Evolutionary conservation across 2,797 vertebrate species (phyloP), one percentile per base, ranked within the genome.

Genomic region (Borostomias antarcticus): DNA sequence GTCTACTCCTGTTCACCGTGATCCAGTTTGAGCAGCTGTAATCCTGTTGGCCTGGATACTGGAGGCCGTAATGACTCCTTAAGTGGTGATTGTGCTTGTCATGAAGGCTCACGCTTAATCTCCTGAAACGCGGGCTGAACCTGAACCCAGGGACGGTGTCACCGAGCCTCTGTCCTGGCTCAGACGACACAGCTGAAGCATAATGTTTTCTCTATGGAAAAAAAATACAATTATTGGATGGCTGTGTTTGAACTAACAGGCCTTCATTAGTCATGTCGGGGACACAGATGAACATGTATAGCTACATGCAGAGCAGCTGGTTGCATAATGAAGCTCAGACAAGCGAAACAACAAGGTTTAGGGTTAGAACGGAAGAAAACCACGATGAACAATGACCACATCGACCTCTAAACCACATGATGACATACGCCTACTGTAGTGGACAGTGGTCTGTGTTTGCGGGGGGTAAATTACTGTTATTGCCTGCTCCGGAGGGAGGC

Each of bases 61-160:
- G 15, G n/a, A 54, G 62, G 29, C 25, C 28, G 32, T 51, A 68
- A 64, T 59, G 61, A 53, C 63, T 62, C 43, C 59, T 19, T 66
- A 70, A 69, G 28, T 51, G 48, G 19, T 51, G 48, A 23, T 58
- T 23, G 19, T 5, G 10, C 54, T 32, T 35, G 56, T 35, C 56
- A 58, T 35, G 5, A 4, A 25, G 33, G n/a, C 56, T 58, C 19
- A 37, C 25, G 10, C 7, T 58, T 37, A 23, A 25, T 17, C 21
- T 58, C 56, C 33, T 6, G 11, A 37, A 37, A 21, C 10, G 25
- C 19, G 37, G 56, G 5, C 54, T 29, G 8, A 57, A n/a, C 30
- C 32, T 58, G 25, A 58, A 58, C 33, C 21, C 33, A 37, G 6
- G 21, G 19, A 58, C 9, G 10, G 33, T 5, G 32, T 19, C 56